Evolutionary conservation across 1,140 invertebrate genomes (phyloP), one percentile per base, ranked within the genome.

Genomic region (Cephus cinctus): DNA sequence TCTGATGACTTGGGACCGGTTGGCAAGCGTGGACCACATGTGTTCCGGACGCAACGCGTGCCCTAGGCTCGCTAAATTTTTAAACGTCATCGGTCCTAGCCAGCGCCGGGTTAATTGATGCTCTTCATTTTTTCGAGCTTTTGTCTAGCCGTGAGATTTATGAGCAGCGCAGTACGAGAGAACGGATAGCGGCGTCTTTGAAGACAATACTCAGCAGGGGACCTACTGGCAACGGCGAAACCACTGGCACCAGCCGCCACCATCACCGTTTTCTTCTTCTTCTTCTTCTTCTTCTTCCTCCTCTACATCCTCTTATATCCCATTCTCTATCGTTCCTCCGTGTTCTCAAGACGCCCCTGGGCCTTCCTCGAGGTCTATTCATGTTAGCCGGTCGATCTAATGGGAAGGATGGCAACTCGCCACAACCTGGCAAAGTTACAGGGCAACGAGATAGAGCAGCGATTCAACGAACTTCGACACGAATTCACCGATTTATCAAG

Each of bases 71-170:
- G 42, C 51, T 47, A 43, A 57, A 63, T 61, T 65, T 53, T 51
- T 30, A 27, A 61, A 54, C 59, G 58, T 63, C 61, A 59, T 61
- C 56, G 42, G 52, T 51, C 45, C 25, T 34, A 27, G 40, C 47
- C 15, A 12, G 11, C 18, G 27, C 25, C 43, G 39, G n/a, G 36
- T 43, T 65, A 71, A 68, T 69, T 63, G 54, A 67, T 64, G 59
- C 60, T 16, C 47, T 52, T 56, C 54, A 58, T 63, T 56, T 69
- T 69, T 66, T 52, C 50, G 27, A 23, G 59, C 61, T 59, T 65
- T 67, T 67, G 61, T 69, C 54, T 62, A 65, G 50, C 35, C 42
- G 6, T 11, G 14, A 61, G 62, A 65, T 64, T 64, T 67, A 66
- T 63, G 59, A 40, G 43, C 52, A 47, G 31, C 52, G 32, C 21